These are phyloP conservation scores for Lucilia cuprina DNA, from an alignment of 1,140 invertebrate species.

Conservation along the genomic window DNA sequence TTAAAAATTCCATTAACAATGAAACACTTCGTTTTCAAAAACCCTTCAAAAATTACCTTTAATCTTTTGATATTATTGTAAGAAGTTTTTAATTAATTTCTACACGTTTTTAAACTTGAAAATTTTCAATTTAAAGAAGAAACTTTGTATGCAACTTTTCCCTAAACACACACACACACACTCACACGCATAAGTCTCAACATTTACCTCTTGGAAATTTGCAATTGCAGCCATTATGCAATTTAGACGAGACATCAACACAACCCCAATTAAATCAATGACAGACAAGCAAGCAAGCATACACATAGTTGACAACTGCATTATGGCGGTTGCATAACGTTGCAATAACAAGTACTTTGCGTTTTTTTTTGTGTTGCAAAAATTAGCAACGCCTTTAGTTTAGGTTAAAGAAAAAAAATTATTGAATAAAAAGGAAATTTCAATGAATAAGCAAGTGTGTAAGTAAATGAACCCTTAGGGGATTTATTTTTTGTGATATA, in stretches of 20 bases:
- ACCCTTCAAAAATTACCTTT: background rate
- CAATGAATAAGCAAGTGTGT: too few species aligned
- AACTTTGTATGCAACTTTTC: too few species aligned
- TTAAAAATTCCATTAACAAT: too few species aligned
- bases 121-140: background rate
- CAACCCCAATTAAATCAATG: slow-evolving; percentile 20
- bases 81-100: slow-evolving; percentile 9
- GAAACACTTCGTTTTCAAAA: too few species aligned
- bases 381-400: slow-evolving; percentile 28
- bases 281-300: too few species aligned
- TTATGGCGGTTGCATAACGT: slow-evolving; percentile 23
- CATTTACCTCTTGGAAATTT: background rate
- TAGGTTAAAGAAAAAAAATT: background rate
- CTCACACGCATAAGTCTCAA: too few species aligned
- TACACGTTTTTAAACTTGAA: slow-evolving; percentile 27
- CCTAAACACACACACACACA: too few species aligned
- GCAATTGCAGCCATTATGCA: slow-evolving; percentile 17
- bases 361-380: background rate
- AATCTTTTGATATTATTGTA: background rate
- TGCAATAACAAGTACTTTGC: background rate
- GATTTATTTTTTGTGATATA: too few species aligned
- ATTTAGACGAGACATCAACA: background rate
- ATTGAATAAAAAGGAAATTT: too few species aligned
- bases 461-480: background rate
- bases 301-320: background rate